A percentile compares a stretch with the other conserved stretches of the same genome.
Evolutionary conservation across 2,797 vertebrate species (phyloP).

Genomic region (Cirrhinus mrigala): DNA sequence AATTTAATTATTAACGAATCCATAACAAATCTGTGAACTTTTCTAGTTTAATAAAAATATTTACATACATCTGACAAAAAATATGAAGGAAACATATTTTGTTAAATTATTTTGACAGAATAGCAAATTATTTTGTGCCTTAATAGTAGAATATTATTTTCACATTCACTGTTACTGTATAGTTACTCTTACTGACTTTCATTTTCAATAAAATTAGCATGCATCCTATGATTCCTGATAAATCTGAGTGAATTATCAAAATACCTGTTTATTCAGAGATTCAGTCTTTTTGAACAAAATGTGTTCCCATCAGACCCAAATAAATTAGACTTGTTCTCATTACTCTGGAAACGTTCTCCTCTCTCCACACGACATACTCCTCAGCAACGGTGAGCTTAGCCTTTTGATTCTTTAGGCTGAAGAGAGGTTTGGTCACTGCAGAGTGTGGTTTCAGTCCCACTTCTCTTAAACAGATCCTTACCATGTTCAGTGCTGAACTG

Average conservation of each 20-base stretch:
- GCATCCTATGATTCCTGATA: not conserved
- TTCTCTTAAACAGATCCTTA: too few relatives aligned
- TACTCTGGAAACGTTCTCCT: too few relatives aligned
- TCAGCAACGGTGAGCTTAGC: too few relatives aligned
- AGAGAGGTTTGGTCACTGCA: too few relatives aligned
- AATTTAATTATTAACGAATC: not conserved
- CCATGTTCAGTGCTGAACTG: too few relatives aligned
- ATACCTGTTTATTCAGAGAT: not conserved
- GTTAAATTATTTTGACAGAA: not conserved
- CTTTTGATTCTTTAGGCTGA: too few relatives aligned
- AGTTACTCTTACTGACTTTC: too few relatives aligned
- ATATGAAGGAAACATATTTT: not conserved
- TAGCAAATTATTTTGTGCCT: not conserved
- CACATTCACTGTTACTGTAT: not conserved
- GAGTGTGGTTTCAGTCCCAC: too few relatives aligned
- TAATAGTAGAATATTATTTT: not conserved
- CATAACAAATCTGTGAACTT: not conserved
- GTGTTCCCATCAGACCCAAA: too few relatives aligned
- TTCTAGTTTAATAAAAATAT: not conserved
- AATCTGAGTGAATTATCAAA: not conserved
- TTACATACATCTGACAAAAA: not conserved
- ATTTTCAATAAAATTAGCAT: not conserved
- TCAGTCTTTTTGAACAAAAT: too few relatives aligned
- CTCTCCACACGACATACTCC: too few relatives aligned
- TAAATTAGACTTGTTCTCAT: too few relatives aligned